phyloP scores from a whole-genome alignment of 1,140 invertebrate species.

The Panulirus ornatus region DNA sequence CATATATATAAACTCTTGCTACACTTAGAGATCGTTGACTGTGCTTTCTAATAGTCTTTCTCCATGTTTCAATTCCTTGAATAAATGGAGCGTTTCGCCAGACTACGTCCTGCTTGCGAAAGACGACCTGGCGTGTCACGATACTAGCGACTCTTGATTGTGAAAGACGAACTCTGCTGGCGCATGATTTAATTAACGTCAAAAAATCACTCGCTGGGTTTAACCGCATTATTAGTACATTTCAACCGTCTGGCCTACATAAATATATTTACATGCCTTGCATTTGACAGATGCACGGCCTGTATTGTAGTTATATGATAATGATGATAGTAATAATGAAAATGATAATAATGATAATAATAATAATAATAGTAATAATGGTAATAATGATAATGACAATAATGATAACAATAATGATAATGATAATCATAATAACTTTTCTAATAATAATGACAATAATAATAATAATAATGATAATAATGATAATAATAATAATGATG shows the following conservation, averaged over 20 bases:
- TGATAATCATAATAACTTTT: neutral
- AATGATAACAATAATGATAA: slow-evolving; percentile 14
- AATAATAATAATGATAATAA: slow-evolving; percentile 14
- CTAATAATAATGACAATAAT: slow-evolving; percentile 8
- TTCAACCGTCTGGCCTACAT: neutral
- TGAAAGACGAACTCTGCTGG: neutral
- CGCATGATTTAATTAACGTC: neutral
- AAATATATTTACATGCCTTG: too few species aligned
- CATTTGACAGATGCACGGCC: too few species aligned
- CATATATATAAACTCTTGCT: too few species aligned
- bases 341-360: neutral
- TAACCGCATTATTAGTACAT: neutral
- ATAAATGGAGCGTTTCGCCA: too few species aligned
- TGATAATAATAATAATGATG: slow-evolving; percentile 14
- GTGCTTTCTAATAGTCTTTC: too few species aligned
- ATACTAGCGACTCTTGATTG: too few species aligned
- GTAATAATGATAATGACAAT: slow-evolving; percentile 13
- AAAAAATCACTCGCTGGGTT: neutral
- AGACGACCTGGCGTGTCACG: too few species aligned
- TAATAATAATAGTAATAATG: neutral
- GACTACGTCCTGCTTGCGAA: too few species aligned
- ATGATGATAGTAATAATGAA: neutral
- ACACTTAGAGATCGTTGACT: too few species aligned
- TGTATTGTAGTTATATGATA: too few species aligned
- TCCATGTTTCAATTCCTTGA: too few species aligned